phyloP scores from a whole-genome alignment of 2,888 invertebrate genomes.

The Osmoderma eremita region DNA sequence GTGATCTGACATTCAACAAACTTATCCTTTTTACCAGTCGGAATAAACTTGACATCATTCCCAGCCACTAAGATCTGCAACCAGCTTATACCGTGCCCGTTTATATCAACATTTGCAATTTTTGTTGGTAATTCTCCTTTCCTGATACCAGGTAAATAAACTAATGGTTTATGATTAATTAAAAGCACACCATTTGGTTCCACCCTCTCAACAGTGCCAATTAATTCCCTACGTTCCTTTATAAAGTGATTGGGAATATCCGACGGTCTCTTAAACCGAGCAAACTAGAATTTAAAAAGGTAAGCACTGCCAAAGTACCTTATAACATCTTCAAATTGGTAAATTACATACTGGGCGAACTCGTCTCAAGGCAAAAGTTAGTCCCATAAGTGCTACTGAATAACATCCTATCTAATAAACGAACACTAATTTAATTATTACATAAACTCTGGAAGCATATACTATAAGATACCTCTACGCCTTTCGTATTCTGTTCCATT shows the following conservation, averaged over 20 bases:
- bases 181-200: slow-evolving; percentile 61
- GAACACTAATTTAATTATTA: slow-evolving; percentile 39
- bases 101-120: slow-evolving; percentile 65
- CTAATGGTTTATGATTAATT: slow-evolving; percentile 62
- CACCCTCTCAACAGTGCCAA: slow-evolving; percentile 61
- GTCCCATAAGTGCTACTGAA: slow-evolving; percentile 65
- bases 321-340: slow-evolving; percentile 39
- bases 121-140: slow-evolving; percentile 64
- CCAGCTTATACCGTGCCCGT: slow-evolving; percentile 65
- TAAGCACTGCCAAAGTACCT: slow-evolving; percentile 6
- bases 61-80: slow-evolving; percentile 62
- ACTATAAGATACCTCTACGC: slow-evolving; percentile 57
- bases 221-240: slow-evolving; percentile 58
- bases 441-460: slow-evolving; percentile 6
- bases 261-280: slow-evolving; percentile 60
- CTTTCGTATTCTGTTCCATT: slow-evolving; percentile 60
- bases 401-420: slow-evolving; percentile 66
- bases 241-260: slow-evolving; percentile 63
- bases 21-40: slow-evolving; percentile 61
- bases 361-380: slow-evolving; percentile 65
- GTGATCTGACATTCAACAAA: slow-evolving; percentile 64
- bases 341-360: slow-evolving; percentile 65
- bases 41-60: slow-evolving; percentile 61
- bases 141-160: slow-evolving; percentile 54
- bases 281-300: slow-evolving; percentile 56